A percentile compares a stretch with the other conserved stretches of the same genome.
phyloP scores from a whole-genome alignment of 2,797 vertebrate genomes.

The Helostoma temminkii region DNA sequence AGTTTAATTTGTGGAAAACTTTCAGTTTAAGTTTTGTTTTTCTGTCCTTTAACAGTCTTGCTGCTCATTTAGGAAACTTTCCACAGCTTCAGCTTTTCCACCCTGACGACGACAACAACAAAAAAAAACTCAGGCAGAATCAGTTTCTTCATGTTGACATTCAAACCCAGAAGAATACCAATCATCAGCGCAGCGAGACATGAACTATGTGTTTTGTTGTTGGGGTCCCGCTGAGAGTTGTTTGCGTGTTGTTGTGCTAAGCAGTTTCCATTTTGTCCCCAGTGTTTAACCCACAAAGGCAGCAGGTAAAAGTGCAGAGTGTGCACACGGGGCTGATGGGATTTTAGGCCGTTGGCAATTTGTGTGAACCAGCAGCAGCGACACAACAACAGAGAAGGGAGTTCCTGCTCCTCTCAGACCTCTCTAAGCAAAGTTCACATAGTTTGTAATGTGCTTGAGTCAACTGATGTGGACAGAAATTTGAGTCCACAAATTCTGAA shows the following conservation, averaged over 20 bases:
- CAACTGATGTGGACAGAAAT: no score
- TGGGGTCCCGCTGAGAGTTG: slow-evolving; percentile 9
- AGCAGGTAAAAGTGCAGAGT: slow-evolving; percentile 67
- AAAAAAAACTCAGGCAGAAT: no score
- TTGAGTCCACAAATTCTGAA: no score
- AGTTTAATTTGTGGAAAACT: no score
- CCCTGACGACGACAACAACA: no score
- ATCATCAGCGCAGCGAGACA: background rate
- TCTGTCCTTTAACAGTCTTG: no score
- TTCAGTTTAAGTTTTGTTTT: no score
- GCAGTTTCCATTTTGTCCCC: slow-evolving; percentile 63
- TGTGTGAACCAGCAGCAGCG: slow-evolving; percentile 9
- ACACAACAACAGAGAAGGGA: slow-evolving; percentile 6
- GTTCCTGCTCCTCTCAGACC: slow-evolving; percentile 1
- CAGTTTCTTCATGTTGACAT: background rate
- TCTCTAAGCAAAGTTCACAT: background rate
- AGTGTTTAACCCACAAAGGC: slow-evolving; percentile 68
- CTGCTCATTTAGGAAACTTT: no score
- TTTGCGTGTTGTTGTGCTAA: slow-evolving; percentile 58
- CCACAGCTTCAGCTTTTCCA: no score
- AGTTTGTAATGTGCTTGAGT: no score
- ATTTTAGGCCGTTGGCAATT: slow-evolving; percentile 55
- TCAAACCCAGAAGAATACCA: background rate
- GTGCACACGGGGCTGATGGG: slow-evolving; percentile 46
- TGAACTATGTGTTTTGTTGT: slow-evolving; percentile 15